phyloP scores from a whole-genome alignment of 2,113 vertebrate genomes.

The Chaetura pelagica region DNA sequence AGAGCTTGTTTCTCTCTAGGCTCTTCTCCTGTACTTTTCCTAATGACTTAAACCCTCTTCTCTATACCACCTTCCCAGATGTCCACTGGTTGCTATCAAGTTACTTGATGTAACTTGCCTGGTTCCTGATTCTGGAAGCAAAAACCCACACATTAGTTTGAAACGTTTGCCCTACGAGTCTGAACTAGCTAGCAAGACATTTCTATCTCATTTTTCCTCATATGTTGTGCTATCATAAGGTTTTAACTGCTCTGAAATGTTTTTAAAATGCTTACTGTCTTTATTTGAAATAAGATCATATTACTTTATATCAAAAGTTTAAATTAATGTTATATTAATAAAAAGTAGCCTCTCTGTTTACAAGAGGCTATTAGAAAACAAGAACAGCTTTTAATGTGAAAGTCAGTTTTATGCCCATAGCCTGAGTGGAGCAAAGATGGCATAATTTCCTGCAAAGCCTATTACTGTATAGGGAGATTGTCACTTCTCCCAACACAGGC shows the following conservation, averaged over 20 bases:
- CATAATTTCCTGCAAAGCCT: slow-evolving; percentile 53
- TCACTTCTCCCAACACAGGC: slow-evolving; percentile 66
- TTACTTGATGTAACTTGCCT: background rate
- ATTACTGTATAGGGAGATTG: slow-evolving; percentile 48
- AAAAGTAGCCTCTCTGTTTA: background rate
- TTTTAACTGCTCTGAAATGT: background rate
- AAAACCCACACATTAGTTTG: rapidly evolving
- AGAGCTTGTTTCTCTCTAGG: background rate
- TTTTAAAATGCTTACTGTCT: background rate
- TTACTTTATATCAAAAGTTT: background rate
- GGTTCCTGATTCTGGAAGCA: background rate
- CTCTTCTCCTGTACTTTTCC: background rate
- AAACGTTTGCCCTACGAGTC: background rate
- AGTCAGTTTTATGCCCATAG: slow-evolving; percentile 20
- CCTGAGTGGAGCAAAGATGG: slow-evolving; percentile 12
- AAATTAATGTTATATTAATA: background rate
- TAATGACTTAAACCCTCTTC: background rate
- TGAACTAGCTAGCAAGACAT: background rate
- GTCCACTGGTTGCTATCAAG: background rate
- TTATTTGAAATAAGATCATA: background rate
- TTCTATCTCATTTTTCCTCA: background rate
- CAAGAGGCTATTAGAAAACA: background rate
- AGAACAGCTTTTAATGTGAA: slow-evolving; percentile 13
- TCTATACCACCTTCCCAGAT: background rate
- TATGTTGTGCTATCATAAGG: background rate